phyloP scores from a whole-genome alignment of 2,888 invertebrate species.

The Napeogenes inachia region DNA sequence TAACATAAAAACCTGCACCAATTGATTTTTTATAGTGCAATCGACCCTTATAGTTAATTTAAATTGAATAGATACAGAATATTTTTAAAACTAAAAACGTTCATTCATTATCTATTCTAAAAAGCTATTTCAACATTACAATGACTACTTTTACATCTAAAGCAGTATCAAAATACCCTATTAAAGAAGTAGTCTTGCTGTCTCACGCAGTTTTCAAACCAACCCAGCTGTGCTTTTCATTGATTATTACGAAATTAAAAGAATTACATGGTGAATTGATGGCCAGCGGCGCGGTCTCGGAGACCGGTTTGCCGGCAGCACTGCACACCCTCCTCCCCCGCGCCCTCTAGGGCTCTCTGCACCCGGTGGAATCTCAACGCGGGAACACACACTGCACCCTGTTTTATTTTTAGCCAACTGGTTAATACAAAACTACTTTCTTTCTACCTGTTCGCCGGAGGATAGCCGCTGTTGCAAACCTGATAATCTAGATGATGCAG shows the following conservation, averaged over 20 bases:
- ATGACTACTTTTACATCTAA: no score
- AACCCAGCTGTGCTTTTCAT: slow-evolving; percentile 21
- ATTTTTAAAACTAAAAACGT: no score
- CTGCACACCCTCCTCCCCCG: slow-evolving; percentile 18
- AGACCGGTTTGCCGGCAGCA: slow-evolving; percentile 32
- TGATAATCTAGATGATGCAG: slow-evolving; percentile 16
- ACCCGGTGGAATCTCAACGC: slow-evolving; percentile 36
- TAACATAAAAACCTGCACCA: slow-evolving; percentile 7
- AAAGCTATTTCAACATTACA: no score
- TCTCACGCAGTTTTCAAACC: no score
- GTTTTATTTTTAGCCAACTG: slow-evolving; percentile 62
- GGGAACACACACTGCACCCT: slow-evolving; percentile 38
- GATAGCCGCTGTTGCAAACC: slow-evolving; percentile 19
- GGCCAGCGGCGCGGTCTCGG: slow-evolving; percentile 26
- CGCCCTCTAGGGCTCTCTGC: slow-evolving; percentile 14
- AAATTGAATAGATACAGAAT: not conserved
- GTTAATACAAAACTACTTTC: slow-evolving; percentile 49
- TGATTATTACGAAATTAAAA: slow-evolving; percentile 36
- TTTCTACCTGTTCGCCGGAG: slow-evolving; percentile 30
- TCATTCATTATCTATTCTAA: no score
- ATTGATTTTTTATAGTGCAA: slow-evolving; percentile 11
- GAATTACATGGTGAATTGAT: slow-evolving; percentile 26
- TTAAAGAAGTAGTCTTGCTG: no score
- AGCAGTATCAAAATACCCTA: no score
- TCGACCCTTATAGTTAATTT: slow-evolving; percentile 5